phyloP scores from a whole-genome alignment of 1,140 invertebrate genomes.

The Adelges cooleyi region DNA sequence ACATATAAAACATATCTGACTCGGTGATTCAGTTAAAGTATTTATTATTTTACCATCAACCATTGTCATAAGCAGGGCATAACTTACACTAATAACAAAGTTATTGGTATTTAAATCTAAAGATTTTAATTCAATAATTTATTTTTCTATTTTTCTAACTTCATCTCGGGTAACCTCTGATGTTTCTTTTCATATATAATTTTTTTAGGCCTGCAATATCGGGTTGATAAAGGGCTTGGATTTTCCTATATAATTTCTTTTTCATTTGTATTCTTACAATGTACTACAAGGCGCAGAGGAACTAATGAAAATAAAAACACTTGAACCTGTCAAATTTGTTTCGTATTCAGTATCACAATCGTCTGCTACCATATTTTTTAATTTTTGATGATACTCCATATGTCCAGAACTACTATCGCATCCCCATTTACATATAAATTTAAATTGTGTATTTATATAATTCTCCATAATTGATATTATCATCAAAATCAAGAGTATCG shows the following conservation, averaged over 20 bases:
- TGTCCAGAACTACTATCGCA: slow-evolving; percentile 6
- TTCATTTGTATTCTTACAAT: neutral
- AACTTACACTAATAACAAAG: neutral
- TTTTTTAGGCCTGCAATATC: neutral
- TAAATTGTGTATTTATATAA: neutral
- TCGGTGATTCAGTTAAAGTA: neutral
- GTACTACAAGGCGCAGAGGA: neutral
- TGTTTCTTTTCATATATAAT: neutral
- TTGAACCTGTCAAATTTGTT: neutral
- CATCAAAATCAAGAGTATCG: neutral
- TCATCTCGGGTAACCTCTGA: neutral
- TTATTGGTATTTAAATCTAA: neutral
- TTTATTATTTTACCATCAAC: slow-evolving; percentile 2
- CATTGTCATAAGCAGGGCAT: neutral
- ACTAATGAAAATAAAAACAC: neutral
- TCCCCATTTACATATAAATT: neutral
- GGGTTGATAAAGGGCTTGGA: neutral
- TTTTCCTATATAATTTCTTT: neutral
- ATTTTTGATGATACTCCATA: neutral
- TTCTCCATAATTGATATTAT: neutral
- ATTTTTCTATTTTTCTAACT: neutral
- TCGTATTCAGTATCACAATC: no score
- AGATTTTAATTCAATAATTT: neutral
- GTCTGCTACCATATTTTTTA: neutral
- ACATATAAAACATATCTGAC: neutral